These are phyloP conservation scores for Microctenopoma steveboyesi DNA, from an alignment of 2,797 vertebrate genomes.

Conservation along the genomic window DNA sequence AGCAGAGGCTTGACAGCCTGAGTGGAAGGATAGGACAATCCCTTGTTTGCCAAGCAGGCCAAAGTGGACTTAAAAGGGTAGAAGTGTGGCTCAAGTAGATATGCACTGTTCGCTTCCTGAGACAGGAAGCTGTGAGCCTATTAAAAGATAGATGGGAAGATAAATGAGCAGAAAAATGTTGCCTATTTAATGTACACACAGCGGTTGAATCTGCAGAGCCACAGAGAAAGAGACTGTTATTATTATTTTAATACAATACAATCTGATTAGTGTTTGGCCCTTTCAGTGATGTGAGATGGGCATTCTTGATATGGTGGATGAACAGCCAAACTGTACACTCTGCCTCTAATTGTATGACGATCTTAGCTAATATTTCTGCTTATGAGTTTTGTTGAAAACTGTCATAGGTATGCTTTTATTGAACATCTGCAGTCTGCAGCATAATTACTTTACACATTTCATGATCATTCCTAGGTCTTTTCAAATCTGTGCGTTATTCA, in stretches of 20 bases:
- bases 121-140: conserved; percentile 43
- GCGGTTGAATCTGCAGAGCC: too few relatives aligned
- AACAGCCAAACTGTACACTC: conserved; percentile 1
- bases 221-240: too few relatives aligned
- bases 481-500: conserved; percentile 55
- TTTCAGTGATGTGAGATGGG: conserved; percentile 32
- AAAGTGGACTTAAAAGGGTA: conserved; percentile 67
- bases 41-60: conserved; percentile 62
- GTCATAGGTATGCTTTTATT: conserved; percentile 24
- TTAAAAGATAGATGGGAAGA: conserved; percentile 15
- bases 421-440: conserved; percentile 11
- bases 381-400: conserved; percentile 21
- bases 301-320: conserved; percentile 11
- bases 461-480: conserved; percentile 33
- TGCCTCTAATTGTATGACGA: conserved; percentile 20
- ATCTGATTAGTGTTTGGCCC: background rate
- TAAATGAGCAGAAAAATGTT: too few relatives aligned
- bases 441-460: conserved; percentile 26
- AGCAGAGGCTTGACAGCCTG: conserved; percentile 42
- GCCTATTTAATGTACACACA: too few relatives aligned
- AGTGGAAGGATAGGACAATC: conserved; percentile 61
- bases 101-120: conserved; percentile 46
- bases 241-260: conserved; percentile 10
- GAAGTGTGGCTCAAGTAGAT: conserved; percentile 67
- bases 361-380: conserved; percentile 11